phyloP scores from a whole-genome alignment of 2,888 invertebrate genomes.

The Chloroclystis v-ata region DNA sequence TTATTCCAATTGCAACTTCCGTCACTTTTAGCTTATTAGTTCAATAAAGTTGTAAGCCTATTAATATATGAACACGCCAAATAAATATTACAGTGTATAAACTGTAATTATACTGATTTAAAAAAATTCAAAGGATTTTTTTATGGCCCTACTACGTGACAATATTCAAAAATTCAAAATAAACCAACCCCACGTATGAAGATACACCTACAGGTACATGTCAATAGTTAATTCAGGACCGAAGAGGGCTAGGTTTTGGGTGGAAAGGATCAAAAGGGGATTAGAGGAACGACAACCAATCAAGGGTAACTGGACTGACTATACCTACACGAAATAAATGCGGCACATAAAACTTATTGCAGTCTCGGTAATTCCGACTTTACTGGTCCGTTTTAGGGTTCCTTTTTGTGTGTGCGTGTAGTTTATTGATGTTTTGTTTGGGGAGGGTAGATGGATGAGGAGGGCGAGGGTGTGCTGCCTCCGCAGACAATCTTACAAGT shows the following conservation, averaged over 20 bases:
- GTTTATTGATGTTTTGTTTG: conserved; percentile 79
- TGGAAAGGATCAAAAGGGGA: conserved; percentile 83
- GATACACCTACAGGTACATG: conserved; percentile 64
- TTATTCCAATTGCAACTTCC: no score
- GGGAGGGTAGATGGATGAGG: conserved; percentile 72
- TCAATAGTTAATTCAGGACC: conserved; percentile 73
- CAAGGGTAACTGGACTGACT: conserved; percentile 80
- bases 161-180: conserved; percentile 22
- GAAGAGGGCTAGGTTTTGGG: conserved; percentile 78
- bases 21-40: no score
- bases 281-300: conserved; percentile 84
- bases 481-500: conserved; percentile 79
- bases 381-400: conserved; percentile 36
- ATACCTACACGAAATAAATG: conserved; percentile 78
- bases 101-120: no score
- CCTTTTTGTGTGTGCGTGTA: conserved; percentile 35
- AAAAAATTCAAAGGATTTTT: background rate
- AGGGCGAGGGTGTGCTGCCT: conserved; percentile 73
- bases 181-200: conserved; percentile 28
- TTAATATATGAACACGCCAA: no score
- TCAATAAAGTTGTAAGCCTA: no score
- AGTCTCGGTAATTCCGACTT: conserved; percentile 34
- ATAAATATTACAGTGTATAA: no score
- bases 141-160: conserved; percentile 15
- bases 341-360: conserved; percentile 72